Conservation (phyloP, 2,797 vertebrate species). For the Catharus ustulatus region DNA sequence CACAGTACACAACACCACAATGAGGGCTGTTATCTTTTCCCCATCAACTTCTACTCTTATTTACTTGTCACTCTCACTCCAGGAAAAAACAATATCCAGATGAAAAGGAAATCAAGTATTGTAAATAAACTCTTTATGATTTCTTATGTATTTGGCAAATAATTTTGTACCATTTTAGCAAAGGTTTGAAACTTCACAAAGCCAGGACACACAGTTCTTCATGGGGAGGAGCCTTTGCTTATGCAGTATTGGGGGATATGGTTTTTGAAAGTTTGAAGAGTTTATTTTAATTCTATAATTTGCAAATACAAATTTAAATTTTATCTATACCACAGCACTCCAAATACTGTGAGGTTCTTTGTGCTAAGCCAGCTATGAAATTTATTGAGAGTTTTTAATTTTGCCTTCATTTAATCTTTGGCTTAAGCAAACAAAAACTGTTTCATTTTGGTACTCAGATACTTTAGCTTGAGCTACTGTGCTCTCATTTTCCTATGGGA, state of each 20-base stretch:
- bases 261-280: neutral
- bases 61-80: neutral
- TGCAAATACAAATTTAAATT: neutral
- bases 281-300: neutral
- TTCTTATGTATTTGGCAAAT: neutral
- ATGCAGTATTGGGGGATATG: accelerated
- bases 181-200: neutral
- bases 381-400: neutral
- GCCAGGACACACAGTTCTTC: neutral
- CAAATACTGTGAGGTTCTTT: neutral
- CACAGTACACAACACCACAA: neutral
- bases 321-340: neutral
- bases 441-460: neutral
- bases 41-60: neutral
- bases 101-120: neutral
- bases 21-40: neutral
- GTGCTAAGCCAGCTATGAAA: neutral
- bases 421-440: neutral
- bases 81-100: neutral
- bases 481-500: neutral
- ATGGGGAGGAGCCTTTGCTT: neutral
- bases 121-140: neutral
- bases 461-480: neutral
- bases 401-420: neutral
- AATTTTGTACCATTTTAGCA: neutral